Base-by-base conservation (phyloP, 2,888 invertebrate species). In the Dynastes hyllus region DNA sequence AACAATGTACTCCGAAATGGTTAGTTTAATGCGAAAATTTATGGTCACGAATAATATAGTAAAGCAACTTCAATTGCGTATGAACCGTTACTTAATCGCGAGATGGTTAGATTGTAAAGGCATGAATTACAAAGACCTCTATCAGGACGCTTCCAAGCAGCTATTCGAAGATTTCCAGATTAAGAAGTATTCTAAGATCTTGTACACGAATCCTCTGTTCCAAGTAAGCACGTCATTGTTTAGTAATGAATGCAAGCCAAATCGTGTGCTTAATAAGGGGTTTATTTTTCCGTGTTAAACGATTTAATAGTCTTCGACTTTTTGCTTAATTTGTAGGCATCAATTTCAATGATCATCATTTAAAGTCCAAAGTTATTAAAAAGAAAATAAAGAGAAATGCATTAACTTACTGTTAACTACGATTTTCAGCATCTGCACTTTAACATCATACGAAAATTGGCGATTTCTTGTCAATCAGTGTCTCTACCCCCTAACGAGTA, bases 21-120 rank as follows among this genome's bases (percentile, higher is more conserved):
- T 84, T 9, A 80, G 79, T 9, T 80, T 83, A 27, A 82, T 84
- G 40, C 78, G 77, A 65, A 82, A 82, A 69, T 82, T 83, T 16
- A 80, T 82, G 77, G 76, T 76, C 16, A 82, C 82, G 13, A 82
- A 83, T 27, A 55, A 83, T 8, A 82, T 83, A 78, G 51, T 81
- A 11, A 78, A 80, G 51, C 80, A 78, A 27, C 81, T 83, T 51
- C 82, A 84, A 51, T 61, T 81, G n/a, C 79, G 84, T 6, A 81
- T 83, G 40, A 80, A 84, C 40, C 78, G 78, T 1, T 85, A 83
- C 75, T 78, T 85, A n/a, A 79, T 80, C 6, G 80, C 83, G 2
- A 83, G 83, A 76, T 85, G 85, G 85, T 77, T 81, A n/a, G 81
- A 82, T 55, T 83, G 82, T 61, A 79, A 80, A 51, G 84, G 84